These are phyloP conservation scores for Mythimna lalbum DNA, from an alignment of 2,888 invertebrate species.

Conservation along the genomic window DNA sequence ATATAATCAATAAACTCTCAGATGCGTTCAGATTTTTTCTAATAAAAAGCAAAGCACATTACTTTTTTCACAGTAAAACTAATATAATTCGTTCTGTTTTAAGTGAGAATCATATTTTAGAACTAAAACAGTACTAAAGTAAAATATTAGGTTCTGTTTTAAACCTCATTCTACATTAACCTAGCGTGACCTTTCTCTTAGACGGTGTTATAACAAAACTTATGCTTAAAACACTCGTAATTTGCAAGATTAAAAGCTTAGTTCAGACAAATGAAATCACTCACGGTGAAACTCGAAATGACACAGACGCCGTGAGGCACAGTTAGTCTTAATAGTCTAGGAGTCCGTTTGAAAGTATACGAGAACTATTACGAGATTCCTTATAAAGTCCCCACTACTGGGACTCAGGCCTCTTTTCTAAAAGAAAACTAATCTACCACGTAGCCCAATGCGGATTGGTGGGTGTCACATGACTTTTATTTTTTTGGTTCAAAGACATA, in stretches of 20 bases:
- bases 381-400: too few species aligned
- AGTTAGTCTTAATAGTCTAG: conserved; percentile 58
- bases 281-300: conserved; percentile 22
- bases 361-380: too few species aligned
- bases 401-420: too few species aligned
- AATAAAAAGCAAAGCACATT: too few species aligned
- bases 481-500: too few species aligned
- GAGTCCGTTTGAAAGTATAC: not conserved
- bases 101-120: conserved; percentile 1
- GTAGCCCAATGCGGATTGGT: too few species aligned
- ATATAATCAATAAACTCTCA: too few species aligned
- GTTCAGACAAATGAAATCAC: conserved; percentile 29
- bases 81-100: not conserved
- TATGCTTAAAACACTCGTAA: conserved; percentile 36
- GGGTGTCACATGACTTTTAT: too few species aligned
- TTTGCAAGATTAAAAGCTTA: conserved; percentile 41
- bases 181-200: not conserved
- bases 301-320: conserved; percentile 27
- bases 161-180: conserved; percentile 13
- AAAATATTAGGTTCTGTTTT: not conserved
- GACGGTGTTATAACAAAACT: conserved; percentile 18
- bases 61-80: not conserved
- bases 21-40: not conserved
- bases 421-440: too few species aligned
- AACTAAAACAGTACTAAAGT: not conserved